Evolutionary conservation across 2,797 vertebrate genomes (phyloP).

Genomic region (Poeciliopsis presidionis): DNA sequence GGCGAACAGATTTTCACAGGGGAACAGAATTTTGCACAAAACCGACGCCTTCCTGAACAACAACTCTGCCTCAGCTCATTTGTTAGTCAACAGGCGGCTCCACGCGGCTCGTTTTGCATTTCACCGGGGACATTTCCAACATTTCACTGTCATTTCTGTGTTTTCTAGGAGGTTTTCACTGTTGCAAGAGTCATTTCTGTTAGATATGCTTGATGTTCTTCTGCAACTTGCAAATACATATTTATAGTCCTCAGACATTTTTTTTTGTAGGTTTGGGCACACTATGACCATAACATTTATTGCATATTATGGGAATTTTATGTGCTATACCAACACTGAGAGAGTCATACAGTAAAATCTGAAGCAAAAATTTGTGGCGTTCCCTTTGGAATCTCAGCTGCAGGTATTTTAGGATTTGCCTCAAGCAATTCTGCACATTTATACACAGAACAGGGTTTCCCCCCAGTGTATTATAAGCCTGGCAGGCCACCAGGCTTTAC

Average conservation of each 20-base stretch:
- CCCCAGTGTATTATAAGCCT: not conserved
- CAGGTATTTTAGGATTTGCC: not conserved
- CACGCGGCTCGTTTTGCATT: not conserved
- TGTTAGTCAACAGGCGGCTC: not conserved
- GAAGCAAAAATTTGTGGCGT: not conserved
- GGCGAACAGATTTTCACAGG: no score
- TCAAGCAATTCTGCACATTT: not conserved
- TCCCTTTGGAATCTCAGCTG: not conserved
- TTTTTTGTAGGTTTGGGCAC: not conserved
- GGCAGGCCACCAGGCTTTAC: no score
- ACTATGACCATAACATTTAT: not conserved
- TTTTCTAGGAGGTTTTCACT: not conserved
- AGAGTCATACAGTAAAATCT: not conserved
- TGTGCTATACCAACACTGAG: not conserved
- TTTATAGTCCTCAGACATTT: not conserved
- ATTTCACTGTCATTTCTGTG: not conserved
- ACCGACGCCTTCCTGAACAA: not conserved
- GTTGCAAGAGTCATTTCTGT: not conserved
- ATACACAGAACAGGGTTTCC: not conserved
- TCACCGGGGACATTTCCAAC: not conserved
- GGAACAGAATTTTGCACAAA: no score
- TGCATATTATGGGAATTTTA: not conserved
- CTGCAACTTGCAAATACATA: not conserved
- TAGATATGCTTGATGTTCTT: not conserved
- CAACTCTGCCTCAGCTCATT: constrained; percentile 2